Evolutionary conservation across 2,113 vertebrate genomes (phyloP).

Genomic region (Saguinus imperator): DNA sequence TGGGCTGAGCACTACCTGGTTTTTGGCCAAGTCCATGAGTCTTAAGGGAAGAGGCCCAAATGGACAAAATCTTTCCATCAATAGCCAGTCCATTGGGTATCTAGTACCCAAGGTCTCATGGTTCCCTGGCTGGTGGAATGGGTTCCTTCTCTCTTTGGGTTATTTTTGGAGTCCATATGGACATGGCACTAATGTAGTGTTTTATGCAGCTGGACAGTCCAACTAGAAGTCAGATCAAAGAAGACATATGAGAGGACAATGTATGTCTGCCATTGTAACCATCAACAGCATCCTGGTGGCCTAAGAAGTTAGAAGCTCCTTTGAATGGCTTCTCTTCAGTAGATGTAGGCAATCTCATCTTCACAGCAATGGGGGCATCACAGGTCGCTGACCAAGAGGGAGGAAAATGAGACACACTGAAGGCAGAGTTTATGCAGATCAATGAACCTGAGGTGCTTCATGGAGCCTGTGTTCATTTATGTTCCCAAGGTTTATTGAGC

Average conservation of each 20-base stretch:
- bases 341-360: background rate
- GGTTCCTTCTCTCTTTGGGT: background rate
- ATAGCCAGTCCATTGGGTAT: accelerated
- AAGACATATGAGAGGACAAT: background rate
- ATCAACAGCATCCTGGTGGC: background rate
- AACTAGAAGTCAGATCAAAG: background rate
- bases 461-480: background rate
- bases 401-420: background rate
- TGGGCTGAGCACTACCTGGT: background rate
- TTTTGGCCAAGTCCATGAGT: background rate
- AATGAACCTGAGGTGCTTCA: background rate
- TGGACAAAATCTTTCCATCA: background rate
- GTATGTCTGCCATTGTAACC: background rate
- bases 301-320: background rate
- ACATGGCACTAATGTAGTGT: background rate
- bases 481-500: background rate
- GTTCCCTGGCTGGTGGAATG: background rate
- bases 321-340: background rate
- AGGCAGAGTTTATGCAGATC: background rate
- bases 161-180: background rate
- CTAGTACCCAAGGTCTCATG: background rate
- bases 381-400: background rate
- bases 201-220: background rate
- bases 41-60: background rate
- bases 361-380: background rate